Conservation (phyloP, 2,888 invertebrate species). For the Cyaniris semiargus region DNA sequence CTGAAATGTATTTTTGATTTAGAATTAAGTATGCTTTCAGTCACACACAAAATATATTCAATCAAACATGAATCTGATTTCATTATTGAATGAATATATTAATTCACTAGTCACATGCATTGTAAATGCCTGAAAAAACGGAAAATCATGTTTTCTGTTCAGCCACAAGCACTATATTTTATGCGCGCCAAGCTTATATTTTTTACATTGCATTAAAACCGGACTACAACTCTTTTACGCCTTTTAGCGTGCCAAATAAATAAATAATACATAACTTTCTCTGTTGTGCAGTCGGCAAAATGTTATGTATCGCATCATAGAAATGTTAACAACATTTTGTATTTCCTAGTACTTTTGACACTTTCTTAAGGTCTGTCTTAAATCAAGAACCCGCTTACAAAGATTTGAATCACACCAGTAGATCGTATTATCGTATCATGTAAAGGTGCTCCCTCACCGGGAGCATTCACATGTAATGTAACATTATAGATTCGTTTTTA, state of each 20-base stretch:
- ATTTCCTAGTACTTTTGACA: too few relatives aligned
- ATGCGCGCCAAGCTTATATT: background rate
- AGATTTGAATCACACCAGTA: too few relatives aligned
- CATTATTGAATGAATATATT: background rate
- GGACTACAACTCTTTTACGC: background rate
- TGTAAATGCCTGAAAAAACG: slow-evolving; percentile 8
- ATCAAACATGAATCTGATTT: background rate
- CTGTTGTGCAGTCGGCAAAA: too few relatives aligned
- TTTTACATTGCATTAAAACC: background rate
- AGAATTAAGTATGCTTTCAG: background rate
- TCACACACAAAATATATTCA: background rate
- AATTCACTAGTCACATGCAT: slow-evolving; percentile 15
- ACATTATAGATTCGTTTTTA: too few relatives aligned
- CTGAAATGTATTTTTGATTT: slow-evolving; percentile 1
- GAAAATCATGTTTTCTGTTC: background rate
- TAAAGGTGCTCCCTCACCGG: too few relatives aligned
- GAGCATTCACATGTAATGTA: too few relatives aligned
- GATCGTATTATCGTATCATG: too few relatives aligned
- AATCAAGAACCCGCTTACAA: too few relatives aligned
- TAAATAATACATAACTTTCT: background rate
- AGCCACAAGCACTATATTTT: background rate
- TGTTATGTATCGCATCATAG: too few relatives aligned
- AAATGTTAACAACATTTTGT: too few relatives aligned
- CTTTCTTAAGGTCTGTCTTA: too few relatives aligned
- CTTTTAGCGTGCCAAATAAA: background rate